Evolutionary conservation across 2,888 invertebrate genomes (phyloP), one percentile per base, ranked within the genome.

Genomic region (Eupithecia centaureata): DNA sequence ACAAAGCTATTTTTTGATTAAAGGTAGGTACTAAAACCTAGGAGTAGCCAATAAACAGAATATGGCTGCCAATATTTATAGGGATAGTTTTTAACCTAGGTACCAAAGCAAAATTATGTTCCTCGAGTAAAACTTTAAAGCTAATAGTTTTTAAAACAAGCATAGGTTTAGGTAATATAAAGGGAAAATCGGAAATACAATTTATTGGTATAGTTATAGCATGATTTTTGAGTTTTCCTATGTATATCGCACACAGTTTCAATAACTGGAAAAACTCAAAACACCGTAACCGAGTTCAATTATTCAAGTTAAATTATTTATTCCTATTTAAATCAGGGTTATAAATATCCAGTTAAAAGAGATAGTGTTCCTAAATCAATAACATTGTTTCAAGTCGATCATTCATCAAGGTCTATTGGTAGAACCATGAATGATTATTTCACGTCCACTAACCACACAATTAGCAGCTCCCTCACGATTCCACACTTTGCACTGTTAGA

Each of bases 351-450:
- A 1, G n/a, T 4, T 38, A 18, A 1, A 38, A 38, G 38, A n/a
- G n/a, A 1, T 18, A n/a, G 25, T 51, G 25, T 10, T 51, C 25
- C 25, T 51, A 15, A 10, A 52, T 52, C 7, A 27, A 3, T 5
- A 27, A 12, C 25, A 52, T 52, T 13, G 52, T 15, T 52, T 52
- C 28, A 15, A n/a, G 8, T 27, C 30, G n/a, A 54, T 27, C 13
- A 27, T 28, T 54, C 64, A 72, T 79, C 78, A 81, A 68, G 52
- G 1, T 27, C 62, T 66, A 66, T 15, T 28, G 0, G 15, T 52
- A 42, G 42, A 18, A 42, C 52, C 77, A 73, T 79, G 76, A 80
- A 81, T 81, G 82, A 80, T 76, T 77, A 81, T 82, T 80, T 73
- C 76, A 72, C 66, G 74, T 65, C 77, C 74, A 73, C 73, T 76